Conservation (phyloP, 2,113 vertebrate genomes). For the Ctenodactylus gundi region DNA sequence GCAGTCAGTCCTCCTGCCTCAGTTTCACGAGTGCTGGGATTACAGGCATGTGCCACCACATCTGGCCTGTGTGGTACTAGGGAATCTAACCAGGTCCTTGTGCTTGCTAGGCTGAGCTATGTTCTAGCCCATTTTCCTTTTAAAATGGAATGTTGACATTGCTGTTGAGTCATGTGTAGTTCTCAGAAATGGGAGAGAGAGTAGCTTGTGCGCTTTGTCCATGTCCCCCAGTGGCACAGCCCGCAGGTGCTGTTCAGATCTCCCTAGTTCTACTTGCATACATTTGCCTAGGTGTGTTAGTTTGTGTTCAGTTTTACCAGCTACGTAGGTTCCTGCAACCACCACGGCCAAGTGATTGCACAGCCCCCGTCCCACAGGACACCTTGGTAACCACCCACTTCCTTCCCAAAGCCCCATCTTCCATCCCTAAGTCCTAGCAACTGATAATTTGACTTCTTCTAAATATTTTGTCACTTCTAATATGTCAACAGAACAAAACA, state of each 20-base stretch:
- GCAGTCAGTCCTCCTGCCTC: no score
- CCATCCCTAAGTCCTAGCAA: neutral
- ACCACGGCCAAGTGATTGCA: neutral
- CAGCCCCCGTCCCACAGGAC: neutral
- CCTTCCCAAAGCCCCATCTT: neutral
- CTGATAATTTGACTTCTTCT: neutral
- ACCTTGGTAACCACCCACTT: fast-evolving
- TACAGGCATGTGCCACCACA: no score
- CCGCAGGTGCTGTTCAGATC: fast-evolving
- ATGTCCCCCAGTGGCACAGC: fast-evolving
- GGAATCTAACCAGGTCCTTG: no score
- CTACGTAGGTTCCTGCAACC: neutral
- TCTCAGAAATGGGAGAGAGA: neutral
- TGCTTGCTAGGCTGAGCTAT: no score
- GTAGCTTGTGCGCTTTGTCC: neutral
- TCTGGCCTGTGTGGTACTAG: no score
- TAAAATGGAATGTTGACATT: neutral
- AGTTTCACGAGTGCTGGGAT: no score
- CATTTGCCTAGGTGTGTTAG: no score
- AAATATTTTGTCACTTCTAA: neutral
- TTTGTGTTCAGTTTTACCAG: neutral
- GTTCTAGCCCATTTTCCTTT: no score
- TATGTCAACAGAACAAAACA: no score
- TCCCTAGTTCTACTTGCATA: neutral
- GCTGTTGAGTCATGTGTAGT: no score